Conservation (phyloP, 2,797 vertebrate species). For the Acomys russatus region DNA sequence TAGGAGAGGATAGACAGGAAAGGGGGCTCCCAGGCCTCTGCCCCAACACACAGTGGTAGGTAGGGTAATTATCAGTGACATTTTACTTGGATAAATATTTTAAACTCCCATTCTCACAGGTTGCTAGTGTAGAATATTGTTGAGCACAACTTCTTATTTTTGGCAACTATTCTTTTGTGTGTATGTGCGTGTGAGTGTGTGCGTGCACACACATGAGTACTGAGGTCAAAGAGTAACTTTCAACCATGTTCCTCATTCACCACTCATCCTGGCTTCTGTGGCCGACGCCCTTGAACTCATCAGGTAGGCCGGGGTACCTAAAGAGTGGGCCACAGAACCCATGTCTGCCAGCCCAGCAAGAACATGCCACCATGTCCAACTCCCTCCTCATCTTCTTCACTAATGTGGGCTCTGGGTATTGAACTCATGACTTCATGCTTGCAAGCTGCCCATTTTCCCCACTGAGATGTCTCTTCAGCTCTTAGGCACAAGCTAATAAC, state of each 20-base stretch:
- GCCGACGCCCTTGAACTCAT: background rate
- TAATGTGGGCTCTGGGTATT: background rate
- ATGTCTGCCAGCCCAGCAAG: background rate
- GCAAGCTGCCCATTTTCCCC: background rate
- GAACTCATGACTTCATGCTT: background rate
- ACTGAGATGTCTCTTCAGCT: background rate
- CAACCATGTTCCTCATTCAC: background rate
- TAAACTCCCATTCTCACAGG: background rate
- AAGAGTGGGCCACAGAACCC: background rate
- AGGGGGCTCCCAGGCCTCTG: fast-evolving
- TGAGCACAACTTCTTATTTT: background rate
- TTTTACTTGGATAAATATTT: background rate
- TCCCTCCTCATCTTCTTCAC: no score
- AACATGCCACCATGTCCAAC: background rate
- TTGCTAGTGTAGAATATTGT: background rate
- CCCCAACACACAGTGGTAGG: fast-evolving
- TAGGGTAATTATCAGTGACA: fast-evolving
- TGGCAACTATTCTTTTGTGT: background rate
- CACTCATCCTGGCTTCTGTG: background rate
- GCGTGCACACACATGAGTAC: no score
- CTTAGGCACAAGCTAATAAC: background rate
- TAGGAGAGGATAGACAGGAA: fast-evolving
- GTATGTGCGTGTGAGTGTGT: no score
- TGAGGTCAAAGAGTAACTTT: background rate
- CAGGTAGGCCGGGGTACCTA: no score